Evolutionary conservation across 2,113 vertebrate genomes (phyloP), one percentile per base, ranked within the genome.

Genomic region (Gnathonemus echidnorhynchus): DNA sequence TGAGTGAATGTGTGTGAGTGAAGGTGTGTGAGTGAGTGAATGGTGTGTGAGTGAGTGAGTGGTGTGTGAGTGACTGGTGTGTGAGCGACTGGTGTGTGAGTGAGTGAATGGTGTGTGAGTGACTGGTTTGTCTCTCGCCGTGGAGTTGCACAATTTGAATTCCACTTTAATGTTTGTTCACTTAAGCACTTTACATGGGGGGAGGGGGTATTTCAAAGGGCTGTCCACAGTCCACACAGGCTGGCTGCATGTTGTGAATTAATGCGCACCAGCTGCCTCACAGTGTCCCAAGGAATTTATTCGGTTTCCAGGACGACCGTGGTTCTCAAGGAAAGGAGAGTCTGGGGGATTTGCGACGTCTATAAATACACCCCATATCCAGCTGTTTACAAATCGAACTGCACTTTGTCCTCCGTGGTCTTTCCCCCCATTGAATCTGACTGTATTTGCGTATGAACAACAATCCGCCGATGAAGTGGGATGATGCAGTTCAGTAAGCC

Each of bases 251-350:
- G 70, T 94, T 92, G 19, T 88, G 88, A 27, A 66, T 88, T 88
- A 58, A 88, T 88, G 42, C 1, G 24, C 24, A 70, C 93, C 93
- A 94, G 92, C 93, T 93, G 93, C 86, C 91, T 92, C 24, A 35
- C 92, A 91, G 93, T 91, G 91, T 92, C 92, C 92, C 85, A 91
- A 93, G 92, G 95, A 95, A 92, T 94, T 94, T 88, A 93, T 58
- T 70, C 90, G 91, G 94, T 95, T 95, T 94, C 95, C 94, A 95
- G 94, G 93, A 93, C 94, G 94, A 95, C 95, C 91, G 88, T 39
- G 89, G 92, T 94, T 93, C 93, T 93, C 94, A 93, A 91, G 93
- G 90, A 92, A 93, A 92, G 92, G 91, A 74, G 15, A 45, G 46
- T 86, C 92, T 89, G 7, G 49, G 91, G 92, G 93, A 93, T 91